Conservation (phyloP, 2,797 vertebrate species). For the Alcedo quadribrachys region DNA sequence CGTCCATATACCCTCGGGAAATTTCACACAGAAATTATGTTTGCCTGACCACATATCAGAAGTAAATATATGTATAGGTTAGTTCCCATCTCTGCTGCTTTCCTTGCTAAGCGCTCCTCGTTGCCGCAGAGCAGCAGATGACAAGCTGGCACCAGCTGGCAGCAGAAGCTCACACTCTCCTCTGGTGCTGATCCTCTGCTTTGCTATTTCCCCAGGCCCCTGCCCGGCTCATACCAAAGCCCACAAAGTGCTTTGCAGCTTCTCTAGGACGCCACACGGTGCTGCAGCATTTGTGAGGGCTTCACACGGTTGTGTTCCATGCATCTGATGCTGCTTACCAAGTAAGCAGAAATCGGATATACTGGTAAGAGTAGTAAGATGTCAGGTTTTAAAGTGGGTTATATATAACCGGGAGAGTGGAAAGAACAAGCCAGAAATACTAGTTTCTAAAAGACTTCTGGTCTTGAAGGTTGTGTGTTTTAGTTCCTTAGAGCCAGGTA, state of each 20-base stretch:
- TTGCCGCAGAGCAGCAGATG: not conserved
- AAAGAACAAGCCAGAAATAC: not conserved
- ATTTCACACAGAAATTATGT: not conserved
- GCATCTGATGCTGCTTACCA: not conserved
- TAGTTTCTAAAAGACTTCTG: not conserved
- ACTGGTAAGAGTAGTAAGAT: not conserved
- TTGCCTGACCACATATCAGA: not conserved
- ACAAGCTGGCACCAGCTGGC: accelerated
- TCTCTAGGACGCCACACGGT: not conserved
- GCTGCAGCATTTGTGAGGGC: no score
- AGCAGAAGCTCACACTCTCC: not conserved
- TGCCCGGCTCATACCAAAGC: not conserved
- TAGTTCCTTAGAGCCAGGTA: not conserved
- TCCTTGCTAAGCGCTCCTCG: not conserved
- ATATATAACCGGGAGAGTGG: not conserved
- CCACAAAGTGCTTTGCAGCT: not conserved
- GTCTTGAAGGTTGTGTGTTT: not conserved
- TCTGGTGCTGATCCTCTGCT: not conserved
- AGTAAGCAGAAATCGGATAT: not conserved
- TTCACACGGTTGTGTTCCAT: not conserved
- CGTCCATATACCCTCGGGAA: not conserved
- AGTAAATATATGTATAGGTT: not conserved
- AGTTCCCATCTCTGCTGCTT: not conserved
- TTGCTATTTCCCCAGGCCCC: not conserved
- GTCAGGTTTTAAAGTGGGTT: not conserved